A percentile compares a stretch with the other conserved stretches of the same genome.
phyloP scores from a whole-genome alignment of 2,113 vertebrate species.

The Salminus brasiliensis region DNA sequence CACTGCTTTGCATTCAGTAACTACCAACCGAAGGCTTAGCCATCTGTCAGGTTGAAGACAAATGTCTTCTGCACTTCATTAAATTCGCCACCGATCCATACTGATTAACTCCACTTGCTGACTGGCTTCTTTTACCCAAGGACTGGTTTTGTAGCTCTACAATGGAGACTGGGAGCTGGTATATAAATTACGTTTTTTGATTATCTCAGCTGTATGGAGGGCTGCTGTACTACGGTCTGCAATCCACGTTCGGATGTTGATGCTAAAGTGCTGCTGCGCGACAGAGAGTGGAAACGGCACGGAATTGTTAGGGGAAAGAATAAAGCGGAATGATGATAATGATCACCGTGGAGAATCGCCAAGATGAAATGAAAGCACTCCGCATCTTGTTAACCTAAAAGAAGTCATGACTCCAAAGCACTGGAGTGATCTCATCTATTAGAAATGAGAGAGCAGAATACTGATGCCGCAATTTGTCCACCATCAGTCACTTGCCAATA shows the following conservation, averaged over 20 bases:
- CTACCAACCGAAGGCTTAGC: background rate
- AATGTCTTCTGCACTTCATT: slow-evolving; percentile 22
- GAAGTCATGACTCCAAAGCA: background rate
- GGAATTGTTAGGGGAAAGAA: background rate
- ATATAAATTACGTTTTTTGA: slow-evolving; percentile 12
- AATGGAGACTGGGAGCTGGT: background rate
- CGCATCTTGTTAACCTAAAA: background rate
- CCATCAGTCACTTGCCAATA: background rate
- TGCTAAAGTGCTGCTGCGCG: background rate
- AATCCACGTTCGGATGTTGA: background rate
- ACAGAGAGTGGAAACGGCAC: background rate
- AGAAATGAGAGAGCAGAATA: background rate
- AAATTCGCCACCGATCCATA: slow-evolving; percentile 34
- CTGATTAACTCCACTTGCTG: slow-evolving; percentile 41
- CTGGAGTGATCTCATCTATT: background rate
- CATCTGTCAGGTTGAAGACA: slow-evolving; percentile 14
- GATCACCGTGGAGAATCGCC: background rate
- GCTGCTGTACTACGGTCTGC: background rate
- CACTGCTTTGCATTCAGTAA: background rate
- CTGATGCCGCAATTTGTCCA: background rate
- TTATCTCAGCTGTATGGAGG: slow-evolving; percentile 7
- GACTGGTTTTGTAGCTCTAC: slow-evolving; percentile 37
- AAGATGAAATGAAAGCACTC: background rate
- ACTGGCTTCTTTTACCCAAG: slow-evolving; percentile 27
- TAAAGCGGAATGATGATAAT: background rate